Conservation (phyloP, 1,140 invertebrate species). For the Grapholita molesta region DNA sequence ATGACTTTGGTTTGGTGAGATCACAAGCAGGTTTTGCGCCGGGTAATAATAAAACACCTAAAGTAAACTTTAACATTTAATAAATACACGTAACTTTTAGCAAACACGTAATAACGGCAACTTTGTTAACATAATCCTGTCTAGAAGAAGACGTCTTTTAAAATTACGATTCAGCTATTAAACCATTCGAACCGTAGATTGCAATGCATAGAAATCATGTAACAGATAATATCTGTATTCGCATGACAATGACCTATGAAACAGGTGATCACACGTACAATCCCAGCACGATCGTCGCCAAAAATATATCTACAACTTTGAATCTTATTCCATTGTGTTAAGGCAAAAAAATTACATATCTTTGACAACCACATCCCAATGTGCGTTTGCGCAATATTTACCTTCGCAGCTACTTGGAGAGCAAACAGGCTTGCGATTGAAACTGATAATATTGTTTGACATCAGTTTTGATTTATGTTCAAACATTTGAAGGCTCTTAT, state of each 20-base stretch:
- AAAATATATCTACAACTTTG: neutral
- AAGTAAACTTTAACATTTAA: too few species aligned
- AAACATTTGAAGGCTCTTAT: neutral
- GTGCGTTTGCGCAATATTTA: slow-evolving; percentile 11
- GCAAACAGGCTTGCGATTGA: neutral
- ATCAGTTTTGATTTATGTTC: neutral
- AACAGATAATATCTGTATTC: slow-evolving; percentile 10
- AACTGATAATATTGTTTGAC: slow-evolving; percentile 12
- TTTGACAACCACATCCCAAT: neutral
- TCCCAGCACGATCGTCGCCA: neutral
- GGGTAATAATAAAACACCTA: too few species aligned
- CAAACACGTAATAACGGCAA: neutral
- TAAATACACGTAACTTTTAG: too few species aligned
- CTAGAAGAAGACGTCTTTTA: neutral
- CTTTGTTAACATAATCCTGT: neutral
- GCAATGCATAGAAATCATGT: slow-evolving; percentile 1
- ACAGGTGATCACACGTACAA: slow-evolving; percentile 9
- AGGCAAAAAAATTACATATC: neutral
- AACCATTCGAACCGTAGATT: neutral
- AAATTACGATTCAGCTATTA: neutral
- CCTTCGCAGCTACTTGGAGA: slow-evolving; percentile 10
- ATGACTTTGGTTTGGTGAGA: too few species aligned
- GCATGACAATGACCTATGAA: slow-evolving; percentile 14
- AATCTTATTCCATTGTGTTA: neutral
- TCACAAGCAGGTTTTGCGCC: too few species aligned